Percentiles rank a stretch among this genome's conserved stretches.
Evolutionary conservation across 1,140 invertebrate genomes (phyloP).

Genomic region (Nebria ingens): DNA sequence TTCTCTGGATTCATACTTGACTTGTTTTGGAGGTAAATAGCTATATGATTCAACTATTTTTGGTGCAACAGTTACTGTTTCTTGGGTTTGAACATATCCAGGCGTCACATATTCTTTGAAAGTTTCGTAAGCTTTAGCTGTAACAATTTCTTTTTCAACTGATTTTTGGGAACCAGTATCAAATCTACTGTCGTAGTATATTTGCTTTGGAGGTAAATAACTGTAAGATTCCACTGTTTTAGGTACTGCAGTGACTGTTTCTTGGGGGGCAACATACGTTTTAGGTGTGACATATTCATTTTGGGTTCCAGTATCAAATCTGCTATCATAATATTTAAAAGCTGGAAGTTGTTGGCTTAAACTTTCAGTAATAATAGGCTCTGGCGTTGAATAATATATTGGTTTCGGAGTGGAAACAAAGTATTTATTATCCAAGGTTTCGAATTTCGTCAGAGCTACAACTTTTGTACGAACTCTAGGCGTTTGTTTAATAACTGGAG

Average conservation of each 20-base stretch:
- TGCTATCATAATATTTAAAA: conserved; percentile 20
- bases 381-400: conserved; percentile 12
- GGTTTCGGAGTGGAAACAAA: background rate
- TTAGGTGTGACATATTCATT: no score
- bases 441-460: background rate
- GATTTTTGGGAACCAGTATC: background rate
- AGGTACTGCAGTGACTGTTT: conserved; percentile 7
- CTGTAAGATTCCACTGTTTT: conserved; percentile 8
- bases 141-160: no score
- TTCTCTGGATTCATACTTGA: background rate
- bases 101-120: no score
- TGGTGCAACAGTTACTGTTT: background rate
- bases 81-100: no score
- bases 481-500: conserved; percentile 18
- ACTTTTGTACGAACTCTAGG: conserved; percentile 10
- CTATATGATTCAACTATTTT: background rate
- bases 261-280: no score
- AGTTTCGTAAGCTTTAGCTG: no score
- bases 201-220: background rate
- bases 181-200: conserved; percentile 22
- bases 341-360: background rate
- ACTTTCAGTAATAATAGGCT: conserved; percentile 13
- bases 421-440: background rate
- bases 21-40: background rate
- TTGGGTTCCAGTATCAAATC: no score